Percentiles rank a stretch among this genome's conserved stretches.
Conservation (phyloP, 2,797 vertebrate genomes). For the Astyanax mexicanus region DNA sequence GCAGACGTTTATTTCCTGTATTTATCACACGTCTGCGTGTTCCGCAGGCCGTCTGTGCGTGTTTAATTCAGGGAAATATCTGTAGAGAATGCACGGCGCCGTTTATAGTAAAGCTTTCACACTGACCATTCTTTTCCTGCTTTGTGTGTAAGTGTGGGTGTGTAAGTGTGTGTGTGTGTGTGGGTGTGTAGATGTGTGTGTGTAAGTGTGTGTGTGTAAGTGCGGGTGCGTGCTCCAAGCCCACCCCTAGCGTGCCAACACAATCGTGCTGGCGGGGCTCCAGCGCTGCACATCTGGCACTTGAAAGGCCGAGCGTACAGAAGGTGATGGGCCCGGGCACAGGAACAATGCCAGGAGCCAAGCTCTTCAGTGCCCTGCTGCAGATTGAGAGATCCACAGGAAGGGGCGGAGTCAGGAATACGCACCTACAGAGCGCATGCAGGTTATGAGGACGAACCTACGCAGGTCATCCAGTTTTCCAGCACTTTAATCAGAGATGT, state of each 20-base stretch:
- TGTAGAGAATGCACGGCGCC: background rate
- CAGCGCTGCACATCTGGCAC: constrained; percentile 70
- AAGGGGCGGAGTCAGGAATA: background rate
- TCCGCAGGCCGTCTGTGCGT: constrained; percentile 25
- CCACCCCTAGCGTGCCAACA: constrained; percentile 56
- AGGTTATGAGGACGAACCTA: background rate
- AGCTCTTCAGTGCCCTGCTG: constrained; percentile 34
- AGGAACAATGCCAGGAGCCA: constrained; percentile 58
- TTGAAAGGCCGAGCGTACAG: constrained; percentile 66
- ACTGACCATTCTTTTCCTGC: background rate
- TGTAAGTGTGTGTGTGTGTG: background rate
- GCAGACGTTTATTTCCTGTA: background rate
- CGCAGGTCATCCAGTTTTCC: too few relatives aligned
- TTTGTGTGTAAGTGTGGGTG: background rate
- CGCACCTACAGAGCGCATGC: too few relatives aligned
- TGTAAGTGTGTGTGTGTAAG: background rate
- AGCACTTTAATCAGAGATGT: too few relatives aligned
- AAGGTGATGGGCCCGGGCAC: constrained; percentile 68
- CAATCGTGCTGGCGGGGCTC: constrained; percentile 61
- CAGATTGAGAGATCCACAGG: constrained; percentile 1
- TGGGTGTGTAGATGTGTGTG: background rate
- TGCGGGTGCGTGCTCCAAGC: constrained; percentile 4
- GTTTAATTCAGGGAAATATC: constrained; percentile 1
- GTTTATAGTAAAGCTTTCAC: constrained; percentile 4
- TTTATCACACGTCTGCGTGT: constrained; percentile 25